Conservation (phyloP, 2,113 vertebrate genomes). For the Cynocephalus volans region DNA sequence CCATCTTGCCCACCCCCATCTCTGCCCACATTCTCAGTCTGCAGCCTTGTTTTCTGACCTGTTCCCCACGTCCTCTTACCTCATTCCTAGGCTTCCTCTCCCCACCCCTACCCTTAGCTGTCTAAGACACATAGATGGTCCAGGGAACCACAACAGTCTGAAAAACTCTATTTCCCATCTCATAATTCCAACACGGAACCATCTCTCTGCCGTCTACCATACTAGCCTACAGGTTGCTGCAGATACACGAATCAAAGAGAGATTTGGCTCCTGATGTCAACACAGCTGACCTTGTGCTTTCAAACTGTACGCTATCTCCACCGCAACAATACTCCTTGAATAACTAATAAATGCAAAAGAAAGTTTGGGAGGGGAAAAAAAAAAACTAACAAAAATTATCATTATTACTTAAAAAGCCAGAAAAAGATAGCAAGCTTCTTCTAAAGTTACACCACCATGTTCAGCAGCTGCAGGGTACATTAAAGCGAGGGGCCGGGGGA, state of each 20-base stretch:
- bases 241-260: constrained; percentile 47
- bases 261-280: constrained; percentile 71
- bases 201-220: neutral
- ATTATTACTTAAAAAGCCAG: constrained; percentile 68
- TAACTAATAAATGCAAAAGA: constrained; percentile 84
- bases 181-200: neutral
- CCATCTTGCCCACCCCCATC: neutral
- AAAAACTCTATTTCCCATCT: neutral
- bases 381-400: constrained; percentile 62
- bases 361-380: constrained; percentile 47
- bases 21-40: neutral
- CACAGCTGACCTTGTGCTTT: constrained; percentile 79
- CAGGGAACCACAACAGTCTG: neutral
- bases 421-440: constrained; percentile 80
- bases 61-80: neutral
- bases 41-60: neutral
- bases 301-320: constrained; percentile 71
- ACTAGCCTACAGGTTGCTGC: neutral
- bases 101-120: neutral
- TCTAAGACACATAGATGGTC: neutral
- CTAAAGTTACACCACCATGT: constrained; percentile 85
- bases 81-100: neutral
- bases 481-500: constrained; percentile 88
- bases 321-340: constrained; percentile 77
- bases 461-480: constrained; percentile 89